phyloP scores from a whole-genome alignment of 2,113 vertebrate genomes.

The Prolemur simus region DNA sequence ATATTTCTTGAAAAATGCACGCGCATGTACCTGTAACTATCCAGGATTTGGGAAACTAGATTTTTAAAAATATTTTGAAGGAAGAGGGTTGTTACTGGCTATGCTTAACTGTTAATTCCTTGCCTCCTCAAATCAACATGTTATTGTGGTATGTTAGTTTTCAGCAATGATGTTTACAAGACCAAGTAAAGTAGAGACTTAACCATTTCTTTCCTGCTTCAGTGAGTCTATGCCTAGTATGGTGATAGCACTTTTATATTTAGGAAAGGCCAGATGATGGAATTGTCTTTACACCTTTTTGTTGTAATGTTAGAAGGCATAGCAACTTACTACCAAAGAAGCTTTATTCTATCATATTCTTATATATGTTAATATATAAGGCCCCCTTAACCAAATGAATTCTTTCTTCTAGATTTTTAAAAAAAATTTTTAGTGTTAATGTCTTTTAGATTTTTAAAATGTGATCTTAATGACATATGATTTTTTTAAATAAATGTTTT shows the following conservation, averaged over 20 bases:
- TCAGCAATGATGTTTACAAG: slow-evolving; percentile 16
- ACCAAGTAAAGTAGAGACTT: background rate
- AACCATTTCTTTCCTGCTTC: slow-evolving; percentile 30
- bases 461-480: background rate
- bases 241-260: slow-evolving; percentile 14
- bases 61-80: background rate
- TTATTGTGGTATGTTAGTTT: background rate
- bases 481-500: slow-evolving; percentile 15
- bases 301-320: slow-evolving; percentile 6
- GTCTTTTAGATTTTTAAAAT: slow-evolving; percentile 1
- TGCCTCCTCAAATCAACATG: background rate
- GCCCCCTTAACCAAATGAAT: background rate
- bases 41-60: background rate
- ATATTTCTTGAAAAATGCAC: background rate
- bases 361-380: background rate
- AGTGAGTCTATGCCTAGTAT: background rate
- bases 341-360: background rate
- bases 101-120: slow-evolving; percentile 1
- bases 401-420: background rate
- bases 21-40: background rate
- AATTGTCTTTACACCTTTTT: slow-evolving; percentile 18
- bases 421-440: background rate
- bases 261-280: background rate
- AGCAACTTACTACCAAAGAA: background rate
- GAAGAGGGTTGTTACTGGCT: background rate